Base-by-base conservation (phyloP, 2,797 vertebrate genomes). In the Clarias platycephalus region DNA sequence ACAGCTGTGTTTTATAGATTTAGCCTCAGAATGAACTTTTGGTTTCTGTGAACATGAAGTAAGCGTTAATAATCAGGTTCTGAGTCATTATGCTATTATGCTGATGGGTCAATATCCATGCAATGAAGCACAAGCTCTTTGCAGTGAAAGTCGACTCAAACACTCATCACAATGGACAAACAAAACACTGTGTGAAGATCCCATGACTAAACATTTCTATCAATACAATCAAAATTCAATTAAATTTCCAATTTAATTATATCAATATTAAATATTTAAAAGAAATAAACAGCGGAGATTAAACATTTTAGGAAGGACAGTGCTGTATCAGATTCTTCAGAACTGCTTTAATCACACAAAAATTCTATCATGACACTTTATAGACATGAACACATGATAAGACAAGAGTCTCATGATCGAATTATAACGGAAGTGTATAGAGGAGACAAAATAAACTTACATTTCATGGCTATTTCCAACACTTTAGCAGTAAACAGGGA, bases 401-500 rank as follows among this genome's bases (percentile, higher is more conserved):
- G 28, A 67, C 66, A 67, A 82, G 60, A 87, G 10, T 75, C 53
- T 55, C 55, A 84, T 58, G 60, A 57, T 37, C 31, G 24, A 62
- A 83, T 62, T 8, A 63, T 22, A 76, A 31, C 5, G 10, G 6
- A 60, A 37, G 60, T 7, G 44, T 28, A 81, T 16, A 77, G n/a
- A 83, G 58, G 40, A 80, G 76, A 37, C 71, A 58, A 87, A 85
- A 83, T 34, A 85, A 64, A 88, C 89, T 90, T 89, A 90, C 89
- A 82, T 87, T 88, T 90, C 89, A 90, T 90, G 82, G 66, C 82
- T 85, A 86, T 87, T 80, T 85, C 82, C 79, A 84, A 80, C 79
- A 84, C 49, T 31, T 20, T n/a, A 76, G 80, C 85, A 55, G 85
- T 79, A 90, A 88, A 89, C 28, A 87, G 82, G 84, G 83, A 60